phyloP scores from a whole-genome alignment of 2,113 vertebrate species.

The Crotophaga sulcirostris region DNA sequence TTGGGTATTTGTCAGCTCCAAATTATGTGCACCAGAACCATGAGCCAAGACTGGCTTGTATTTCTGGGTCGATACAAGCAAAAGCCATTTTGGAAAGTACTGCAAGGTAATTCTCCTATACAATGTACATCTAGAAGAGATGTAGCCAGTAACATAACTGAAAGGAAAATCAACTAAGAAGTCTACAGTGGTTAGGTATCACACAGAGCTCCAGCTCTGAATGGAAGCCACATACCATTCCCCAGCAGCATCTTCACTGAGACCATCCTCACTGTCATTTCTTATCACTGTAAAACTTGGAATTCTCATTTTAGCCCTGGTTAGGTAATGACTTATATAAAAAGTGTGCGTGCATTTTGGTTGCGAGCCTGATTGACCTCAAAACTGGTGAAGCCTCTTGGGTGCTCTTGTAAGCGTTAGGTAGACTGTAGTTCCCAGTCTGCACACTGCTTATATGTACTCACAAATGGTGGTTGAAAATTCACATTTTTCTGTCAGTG shows the following conservation, averaged over 20 bases:
- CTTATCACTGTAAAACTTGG: background rate
- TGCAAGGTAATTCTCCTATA: background rate
- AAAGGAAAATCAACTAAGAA: background rate
- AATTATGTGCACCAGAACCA: too few relatives aligned
- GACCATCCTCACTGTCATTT: background rate
- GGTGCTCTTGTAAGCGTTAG: background rate
- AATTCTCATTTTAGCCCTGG: background rate
- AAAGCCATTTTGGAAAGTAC: background rate
- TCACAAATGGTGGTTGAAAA: background rate
- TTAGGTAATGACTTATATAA: background rate
- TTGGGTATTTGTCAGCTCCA: background rate
- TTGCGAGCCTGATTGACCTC: background rate
- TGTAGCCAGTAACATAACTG: background rate
- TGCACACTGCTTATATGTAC: rapidly evolving
- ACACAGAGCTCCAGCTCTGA: background rate
- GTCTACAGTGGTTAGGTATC: background rate
- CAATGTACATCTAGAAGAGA: background rate
- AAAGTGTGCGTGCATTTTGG: background rate
- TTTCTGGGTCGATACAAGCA: background rate
- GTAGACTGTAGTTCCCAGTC: background rate
- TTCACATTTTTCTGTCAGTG: background rate
- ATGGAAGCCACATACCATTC: background rate
- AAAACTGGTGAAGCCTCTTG: background rate
- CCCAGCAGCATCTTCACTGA: background rate
- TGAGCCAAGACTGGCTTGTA: background rate